phyloP scores from a whole-genome alignment of 2,888 invertebrate species.

The Cataglyphis cursor region DNA sequence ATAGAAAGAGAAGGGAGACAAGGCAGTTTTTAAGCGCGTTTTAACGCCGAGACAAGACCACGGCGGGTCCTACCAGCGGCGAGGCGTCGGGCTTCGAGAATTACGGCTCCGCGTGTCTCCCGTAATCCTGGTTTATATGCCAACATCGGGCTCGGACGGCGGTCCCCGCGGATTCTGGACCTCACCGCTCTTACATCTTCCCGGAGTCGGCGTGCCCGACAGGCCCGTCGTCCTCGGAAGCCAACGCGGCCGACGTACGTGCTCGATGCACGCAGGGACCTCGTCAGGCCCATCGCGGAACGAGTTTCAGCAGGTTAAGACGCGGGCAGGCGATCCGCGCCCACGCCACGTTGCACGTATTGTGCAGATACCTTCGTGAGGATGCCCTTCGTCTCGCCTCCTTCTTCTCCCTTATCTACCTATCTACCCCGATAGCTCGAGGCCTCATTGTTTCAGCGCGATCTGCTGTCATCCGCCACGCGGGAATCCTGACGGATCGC shows the following conservation, averaged over 20 bases:
- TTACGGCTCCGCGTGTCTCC: slow-evolving; percentile 79
- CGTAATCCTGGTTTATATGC: slow-evolving; percentile 83
- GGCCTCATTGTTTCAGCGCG: slow-evolving; percentile 74
- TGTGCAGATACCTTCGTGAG: slow-evolving; percentile 71
- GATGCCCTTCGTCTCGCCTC: slow-evolving; percentile 26
- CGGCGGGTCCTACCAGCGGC: slow-evolving; percentile 28
- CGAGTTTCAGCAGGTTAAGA: slow-evolving; percentile 81
- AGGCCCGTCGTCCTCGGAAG: slow-evolving; percentile 74
- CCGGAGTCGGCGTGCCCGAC: slow-evolving; percentile 59
- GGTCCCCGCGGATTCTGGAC: slow-evolving; percentile 55
- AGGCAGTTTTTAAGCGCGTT: slow-evolving; percentile 68
- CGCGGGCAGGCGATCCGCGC: slow-evolving; percentile 75
- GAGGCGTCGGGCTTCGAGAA: slow-evolving; percentile 68
- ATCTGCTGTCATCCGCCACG: slow-evolving; percentile 72
- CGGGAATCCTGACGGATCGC: slow-evolving; percentile 64
- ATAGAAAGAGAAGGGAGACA: slow-evolving; percentile 19
- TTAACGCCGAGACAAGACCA: slow-evolving; percentile 62
- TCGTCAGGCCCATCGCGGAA: slow-evolving; percentile 71
- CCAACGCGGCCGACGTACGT: slow-evolving; percentile 67
- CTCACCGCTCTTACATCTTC: slow-evolving; percentile 65
- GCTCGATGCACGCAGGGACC: slow-evolving; percentile 64
- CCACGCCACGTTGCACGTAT: slow-evolving; percentile 75
- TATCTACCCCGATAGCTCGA: slow-evolving; percentile 51
- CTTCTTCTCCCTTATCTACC: background rate
- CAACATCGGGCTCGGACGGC: slow-evolving; percentile 59